A percentile compares a stretch with the other conserved stretches of the same genome.
Conservation (phyloP, 2,113 vertebrate genomes). For the Atherinomorus stipes region DNA sequence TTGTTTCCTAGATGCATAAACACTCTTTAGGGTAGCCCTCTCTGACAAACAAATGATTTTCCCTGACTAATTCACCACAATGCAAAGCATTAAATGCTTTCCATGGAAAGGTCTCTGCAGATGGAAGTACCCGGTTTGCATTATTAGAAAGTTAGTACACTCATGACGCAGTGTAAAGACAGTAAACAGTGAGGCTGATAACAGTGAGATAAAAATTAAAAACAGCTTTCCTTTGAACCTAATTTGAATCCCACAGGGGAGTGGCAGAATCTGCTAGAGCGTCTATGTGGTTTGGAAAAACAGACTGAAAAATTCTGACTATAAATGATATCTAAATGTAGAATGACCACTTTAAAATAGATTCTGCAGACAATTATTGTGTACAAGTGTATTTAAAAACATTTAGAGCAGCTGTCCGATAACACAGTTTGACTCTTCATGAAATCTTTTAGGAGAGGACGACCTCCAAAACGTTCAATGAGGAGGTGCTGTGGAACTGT, state of each 20-base stretch:
- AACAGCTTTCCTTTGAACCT: background rate
- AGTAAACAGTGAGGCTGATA: background rate
- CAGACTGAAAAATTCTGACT: background rate
- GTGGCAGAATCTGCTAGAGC: too few species aligned
- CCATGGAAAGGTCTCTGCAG: background rate
- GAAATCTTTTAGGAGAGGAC: constrained; percentile 83
- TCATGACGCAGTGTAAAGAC: background rate
- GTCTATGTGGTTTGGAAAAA: background rate
- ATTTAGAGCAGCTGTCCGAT: too few species aligned
- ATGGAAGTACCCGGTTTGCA: background rate
- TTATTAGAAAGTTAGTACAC: background rate
- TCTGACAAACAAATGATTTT: background rate
- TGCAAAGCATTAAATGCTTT: background rate
- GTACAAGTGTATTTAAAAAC: background rate
- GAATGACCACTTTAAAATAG: too few species aligned
- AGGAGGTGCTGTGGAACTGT: constrained; percentile 96
- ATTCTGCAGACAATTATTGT: too few species aligned
- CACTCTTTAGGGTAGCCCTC: too few species aligned
- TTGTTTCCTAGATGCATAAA: background rate
- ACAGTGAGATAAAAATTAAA: background rate
- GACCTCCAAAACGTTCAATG: constrained; percentile 90
- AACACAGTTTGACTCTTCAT: background rate
- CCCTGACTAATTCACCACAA: background rate
- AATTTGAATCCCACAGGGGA: background rate
- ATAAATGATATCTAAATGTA: background rate